Conservation (phyloP, 35 echinoderm and acorn worm genomes). For the Holothuria glaberrima region DNA sequence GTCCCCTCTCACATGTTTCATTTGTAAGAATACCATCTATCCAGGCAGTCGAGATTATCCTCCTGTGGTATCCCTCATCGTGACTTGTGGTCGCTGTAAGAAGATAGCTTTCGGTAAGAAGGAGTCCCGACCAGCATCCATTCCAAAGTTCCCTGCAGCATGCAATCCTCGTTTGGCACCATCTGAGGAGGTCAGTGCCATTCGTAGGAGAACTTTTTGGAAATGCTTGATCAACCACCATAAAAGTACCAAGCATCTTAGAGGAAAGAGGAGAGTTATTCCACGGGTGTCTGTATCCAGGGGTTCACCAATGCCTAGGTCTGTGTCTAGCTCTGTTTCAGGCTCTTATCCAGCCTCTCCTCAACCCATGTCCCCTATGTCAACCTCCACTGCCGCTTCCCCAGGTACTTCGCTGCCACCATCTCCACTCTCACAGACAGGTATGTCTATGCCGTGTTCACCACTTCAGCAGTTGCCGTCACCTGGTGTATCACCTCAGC, state of each 20-base stretch:
- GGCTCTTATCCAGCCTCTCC: slow-evolving; percentile 61
- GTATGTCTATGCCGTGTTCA: slow-evolving; percentile 62
- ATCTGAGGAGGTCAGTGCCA: slow-evolving; percentile 47
- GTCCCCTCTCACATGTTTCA: slow-evolving; percentile 63
- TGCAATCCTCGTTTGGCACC: slow-evolving; percentile 62
- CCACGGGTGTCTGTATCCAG: background rate
- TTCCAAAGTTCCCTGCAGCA: slow-evolving; percentile 75
- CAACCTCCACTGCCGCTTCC: slow-evolving; percentile 51
- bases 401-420: slow-evolving; percentile 41
- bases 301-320: background rate
- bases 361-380: slow-evolving; percentile 52
- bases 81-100: slow-evolving; percentile 74
- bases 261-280: slow-evolving; percentile 22
- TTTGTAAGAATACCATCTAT: slow-evolving; percentile 72
- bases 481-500: slow-evolving; percentile 42
- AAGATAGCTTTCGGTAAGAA: slow-evolving; percentile 70
- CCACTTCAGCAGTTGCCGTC: slow-evolving; percentile 52
- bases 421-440: slow-evolving; percentile 30
- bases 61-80: slow-evolving; percentile 34
- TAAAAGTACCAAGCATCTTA: slow-evolving; percentile 17
- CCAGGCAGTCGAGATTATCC: slow-evolving; percentile 69
- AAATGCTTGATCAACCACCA: slow-evolving; percentile 53
- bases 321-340: background rate
- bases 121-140: slow-evolving; percentile 38
- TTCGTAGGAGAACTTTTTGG: slow-evolving; percentile 46